Evolutionary conservation across 2,113 vertebrate species (phyloP), one percentile per base, ranked within the genome.

Genomic region (Rhabdomys dilectus): DNA sequence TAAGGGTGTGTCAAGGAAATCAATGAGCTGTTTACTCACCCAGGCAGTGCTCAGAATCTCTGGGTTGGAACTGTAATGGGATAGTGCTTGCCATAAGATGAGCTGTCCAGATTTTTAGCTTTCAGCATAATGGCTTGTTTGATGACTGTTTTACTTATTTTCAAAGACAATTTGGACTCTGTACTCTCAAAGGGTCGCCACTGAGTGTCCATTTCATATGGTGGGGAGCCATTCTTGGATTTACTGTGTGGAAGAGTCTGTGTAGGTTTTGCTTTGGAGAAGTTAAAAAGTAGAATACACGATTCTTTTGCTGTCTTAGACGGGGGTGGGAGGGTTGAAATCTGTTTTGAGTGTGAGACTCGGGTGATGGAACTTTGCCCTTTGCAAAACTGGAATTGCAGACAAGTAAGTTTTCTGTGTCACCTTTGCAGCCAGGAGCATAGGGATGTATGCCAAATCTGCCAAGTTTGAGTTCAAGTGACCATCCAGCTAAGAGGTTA

Each of bases 1-100:
- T 95, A 97, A 68, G 72, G 95, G 91, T 70, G 82, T 94, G 93
- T 36, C 36, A 64, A 97, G 89, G 78, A 93, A 95, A 81, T 68
- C 91, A 82, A 81, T 3, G 24, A 90, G 64, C 48, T 94, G 91
- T 97, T 97, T 96, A 96, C 75, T 36, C 87, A 93, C 64, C 97
- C 80, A 91, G 87, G 96, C 94, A 96, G 92, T 19, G 85, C 77
- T 98, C 75, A 60, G 77, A 93, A 91, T 94, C 91, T 97, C 95
- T 31, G 96, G 34, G 91, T 97, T 96, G 94, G 92, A 94, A 91
- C 93, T 98, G 91, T 84, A 51, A 16, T 94, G 97, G 97, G 98
- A 98, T 66, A 93, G 66, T 91, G 78, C 91, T 96, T 95, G 93
- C 97, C 62, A 94, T 89, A 91, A 95, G 96, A 96, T 58, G 90